These are phyloP conservation scores for Amitus sp. DNA, from an alignment of 2,888 invertebrate species.

Conservation along the genomic window DNA sequence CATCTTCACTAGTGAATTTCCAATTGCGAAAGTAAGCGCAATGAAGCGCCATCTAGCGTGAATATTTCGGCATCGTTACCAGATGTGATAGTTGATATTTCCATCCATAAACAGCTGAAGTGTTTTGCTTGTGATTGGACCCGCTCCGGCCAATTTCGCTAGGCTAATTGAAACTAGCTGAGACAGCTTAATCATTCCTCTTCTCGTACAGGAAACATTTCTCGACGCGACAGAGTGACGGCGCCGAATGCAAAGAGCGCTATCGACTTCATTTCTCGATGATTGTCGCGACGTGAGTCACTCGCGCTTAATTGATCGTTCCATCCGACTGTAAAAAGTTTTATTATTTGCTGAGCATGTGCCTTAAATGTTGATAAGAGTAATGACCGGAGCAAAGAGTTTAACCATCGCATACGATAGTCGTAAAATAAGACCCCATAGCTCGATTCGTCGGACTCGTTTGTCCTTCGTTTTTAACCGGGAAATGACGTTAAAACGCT, in stretches of 20 bases:
- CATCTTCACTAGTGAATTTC: too few relatives aligned
- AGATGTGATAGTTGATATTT: too few relatives aligned
- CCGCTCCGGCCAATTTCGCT: too few relatives aligned
- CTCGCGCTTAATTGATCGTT: conserved; percentile 6
- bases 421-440: neutral
- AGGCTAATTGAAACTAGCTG: too few relatives aligned
- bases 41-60: too few relatives aligned
- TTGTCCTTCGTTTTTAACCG: neutral
- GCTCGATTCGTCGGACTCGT: neutral
- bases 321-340: conserved; percentile 8
- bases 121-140: too few relatives aligned
- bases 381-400: conserved; percentile 2
- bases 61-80: too few relatives aligned
- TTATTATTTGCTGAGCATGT: conserved; percentile 1
- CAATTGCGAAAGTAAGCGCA: too few relatives aligned
- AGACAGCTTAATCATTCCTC: too few relatives aligned
- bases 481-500: neutral
- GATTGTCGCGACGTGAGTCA: neutral
- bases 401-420: neutral
- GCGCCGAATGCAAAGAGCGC: neutral
- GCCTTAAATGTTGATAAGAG: conserved; percentile 3
- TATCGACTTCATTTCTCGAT: neutral
- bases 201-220: too few relatives aligned
- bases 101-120: too few relatives aligned
- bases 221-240: neutral